Conservation (phyloP, 2,888 invertebrate genomes). For the Acrobeloides nanus region DNA sequence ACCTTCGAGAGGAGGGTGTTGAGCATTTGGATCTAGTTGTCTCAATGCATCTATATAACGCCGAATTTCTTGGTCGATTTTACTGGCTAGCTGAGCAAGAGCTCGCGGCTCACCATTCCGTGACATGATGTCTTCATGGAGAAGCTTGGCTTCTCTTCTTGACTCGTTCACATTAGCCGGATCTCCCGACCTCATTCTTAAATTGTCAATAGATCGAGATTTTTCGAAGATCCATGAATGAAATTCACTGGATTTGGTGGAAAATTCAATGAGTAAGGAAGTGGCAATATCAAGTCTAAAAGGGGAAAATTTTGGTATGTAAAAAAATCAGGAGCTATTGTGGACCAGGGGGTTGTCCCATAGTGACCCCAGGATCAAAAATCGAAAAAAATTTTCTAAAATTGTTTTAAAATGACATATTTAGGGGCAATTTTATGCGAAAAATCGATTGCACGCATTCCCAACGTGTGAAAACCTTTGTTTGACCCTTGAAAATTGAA, state of each 20-base stretch:
- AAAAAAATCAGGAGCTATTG: no score
- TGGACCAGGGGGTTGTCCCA: no score
- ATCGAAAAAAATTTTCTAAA: no score
- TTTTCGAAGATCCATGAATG: constrained; percentile 44
- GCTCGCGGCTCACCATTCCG: constrained; percentile 13
- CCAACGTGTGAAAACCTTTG: no score
- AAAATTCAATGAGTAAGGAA: constrained; percentile 40
- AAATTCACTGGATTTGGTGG: constrained; percentile 32
- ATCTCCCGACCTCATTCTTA: constrained; percentile 26
- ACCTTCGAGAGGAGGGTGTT: constrained; percentile 14
- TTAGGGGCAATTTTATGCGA: no score
- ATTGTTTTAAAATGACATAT: no score
- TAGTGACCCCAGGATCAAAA: no score
- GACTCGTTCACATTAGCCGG: constrained; percentile 17
- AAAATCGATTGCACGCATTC: no score
- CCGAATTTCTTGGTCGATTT: constrained; percentile 22
- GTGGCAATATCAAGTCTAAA: constrained; percentile 41
- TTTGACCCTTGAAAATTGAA: no score
- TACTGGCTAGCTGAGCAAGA: constrained; percentile 21
- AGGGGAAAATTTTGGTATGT: no score
- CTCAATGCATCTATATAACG: constrained; percentile 22
- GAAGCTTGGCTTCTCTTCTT: constrained; percentile 11
- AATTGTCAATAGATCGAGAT: constrained; percentile 11
- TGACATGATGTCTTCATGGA: constrained; percentile 23
- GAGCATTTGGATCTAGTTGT: constrained; percentile 11